Conservation (phyloP, 1,140 invertebrate species). For the Papilio glaucus region DNA sequence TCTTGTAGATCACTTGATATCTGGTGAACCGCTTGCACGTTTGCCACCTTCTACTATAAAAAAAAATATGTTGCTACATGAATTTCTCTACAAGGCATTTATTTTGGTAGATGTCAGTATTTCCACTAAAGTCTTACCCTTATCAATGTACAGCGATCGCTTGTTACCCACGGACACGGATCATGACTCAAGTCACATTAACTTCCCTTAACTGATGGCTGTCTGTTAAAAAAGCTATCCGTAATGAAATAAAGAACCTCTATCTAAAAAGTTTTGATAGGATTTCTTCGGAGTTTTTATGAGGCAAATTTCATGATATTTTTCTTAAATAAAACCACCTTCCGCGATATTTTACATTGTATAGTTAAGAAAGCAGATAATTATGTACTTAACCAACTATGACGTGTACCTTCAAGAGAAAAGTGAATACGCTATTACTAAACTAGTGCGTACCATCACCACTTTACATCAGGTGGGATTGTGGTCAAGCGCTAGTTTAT, state of each 20-base stretch:
- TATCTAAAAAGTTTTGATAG: constrained; percentile 19
- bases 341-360: neutral
- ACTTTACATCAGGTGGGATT: no score
- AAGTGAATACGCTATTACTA: no score
- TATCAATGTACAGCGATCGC: constrained; percentile 8
- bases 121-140: neutral
- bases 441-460: no score
- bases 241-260: constrained; percentile 13
- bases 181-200: constrained; percentile 3
- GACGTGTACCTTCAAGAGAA: no score
- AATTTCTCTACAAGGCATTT: neutral
- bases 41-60: no score
- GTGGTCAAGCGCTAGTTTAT: no score
- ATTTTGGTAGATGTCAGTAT: neutral
- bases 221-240: neutral
- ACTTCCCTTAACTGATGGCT: neutral
- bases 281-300: constrained; percentile 10
- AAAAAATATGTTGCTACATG: neutral
- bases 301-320: neutral
- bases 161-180: neutral
- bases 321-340: neutral
- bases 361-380: neutral
- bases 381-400: no score
- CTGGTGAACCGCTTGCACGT: no score
- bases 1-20: no score